Percentiles rank a stretch among this genome's conserved stretches.
Evolutionary conservation across 1,140 invertebrate species (phyloP).

Genomic region (Bacillus rossius): DNA sequence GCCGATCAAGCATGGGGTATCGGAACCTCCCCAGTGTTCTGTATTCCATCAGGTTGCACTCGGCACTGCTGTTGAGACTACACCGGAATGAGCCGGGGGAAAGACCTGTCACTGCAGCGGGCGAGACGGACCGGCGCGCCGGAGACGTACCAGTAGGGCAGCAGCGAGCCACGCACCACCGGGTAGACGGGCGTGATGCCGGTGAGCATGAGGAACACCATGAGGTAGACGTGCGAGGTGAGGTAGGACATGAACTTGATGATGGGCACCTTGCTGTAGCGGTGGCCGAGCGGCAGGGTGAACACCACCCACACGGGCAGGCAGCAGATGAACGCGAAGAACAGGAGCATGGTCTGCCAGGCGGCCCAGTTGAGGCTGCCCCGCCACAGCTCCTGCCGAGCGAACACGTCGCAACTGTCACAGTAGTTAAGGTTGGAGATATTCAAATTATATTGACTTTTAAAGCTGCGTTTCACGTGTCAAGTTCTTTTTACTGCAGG

Average conservation of each 20-base stretch:
- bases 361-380: slow-evolving; percentile 93
- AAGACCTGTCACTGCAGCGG: too few species aligned
- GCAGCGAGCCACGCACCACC: slow-evolving; percentile 62
- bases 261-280: slow-evolving; percentile 94
- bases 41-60: too few species aligned
- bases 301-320: slow-evolving; percentile 96
- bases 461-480: too few species aligned
- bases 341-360: slow-evolving; percentile 90
- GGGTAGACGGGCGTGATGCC: slow-evolving; percentile 85
- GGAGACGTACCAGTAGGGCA: slow-evolving; percentile 49
- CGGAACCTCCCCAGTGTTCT: too few species aligned
- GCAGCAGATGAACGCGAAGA: slow-evolving; percentile 85
- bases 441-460: neutral
- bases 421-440: neutral
- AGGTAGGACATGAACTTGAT: slow-evolving; percentile 99
- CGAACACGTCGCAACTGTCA: too few species aligned
- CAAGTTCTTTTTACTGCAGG: too few species aligned
- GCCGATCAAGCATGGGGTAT: too few species aligned
- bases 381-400: slow-evolving; percentile 95
- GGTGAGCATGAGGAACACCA: slow-evolving; percentile 87
- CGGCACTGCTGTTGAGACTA: too few species aligned
- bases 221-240: slow-evolving; percentile 96
- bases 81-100: too few species aligned
- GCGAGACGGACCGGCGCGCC: too few species aligned
- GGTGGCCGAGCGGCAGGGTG: slow-evolving; percentile 90